Evolutionary conservation across 1,140 invertebrate genomes (phyloP).

Genomic region (Anastrepha ludens): DNA sequence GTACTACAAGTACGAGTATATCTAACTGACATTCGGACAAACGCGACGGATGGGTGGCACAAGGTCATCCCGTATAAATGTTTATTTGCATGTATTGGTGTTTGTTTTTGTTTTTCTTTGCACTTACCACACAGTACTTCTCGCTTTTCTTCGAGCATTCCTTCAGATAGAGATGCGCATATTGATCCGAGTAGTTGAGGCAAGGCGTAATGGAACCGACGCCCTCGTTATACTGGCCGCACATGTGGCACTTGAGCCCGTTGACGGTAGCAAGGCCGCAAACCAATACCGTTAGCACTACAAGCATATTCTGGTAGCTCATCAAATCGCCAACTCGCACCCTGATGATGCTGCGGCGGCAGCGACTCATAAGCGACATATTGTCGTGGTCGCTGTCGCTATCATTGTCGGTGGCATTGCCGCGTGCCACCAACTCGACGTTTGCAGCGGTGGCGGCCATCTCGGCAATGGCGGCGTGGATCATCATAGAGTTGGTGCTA

Average conservation of each 20-base stretch:
- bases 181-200: slow-evolving; percentile 81
- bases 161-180: slow-evolving; percentile 78
- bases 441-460: background rate
- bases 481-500: background rate
- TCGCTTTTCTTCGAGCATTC: slow-evolving; percentile 79
- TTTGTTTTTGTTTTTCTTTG: background rate
- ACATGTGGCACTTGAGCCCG: slow-evolving; percentile 83
- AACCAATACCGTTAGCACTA: slow-evolving; percentile 54
- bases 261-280: slow-evolving; percentile 64
- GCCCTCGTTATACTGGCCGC: slow-evolving; percentile 87
- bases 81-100: background rate
- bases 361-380: slow-evolving; percentile 18
- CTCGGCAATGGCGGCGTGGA: background rate
- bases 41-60: no score
- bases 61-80: background rate
- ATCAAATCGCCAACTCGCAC: slow-evolving; percentile 52
- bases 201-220: slow-evolving; percentile 88
- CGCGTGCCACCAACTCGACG: background rate
- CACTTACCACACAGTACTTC: slow-evolving; percentile 84
- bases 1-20: no score
- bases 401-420: slow-evolving; percentile 2
- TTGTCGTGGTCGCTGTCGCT: slow-evolving; percentile 17
- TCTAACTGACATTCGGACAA: no score
- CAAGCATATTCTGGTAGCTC: slow-evolving; percentile 57
- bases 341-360: background rate